Conservation (phyloP, 2,888 invertebrate species). For the Vandiemenella viatica region DNA sequence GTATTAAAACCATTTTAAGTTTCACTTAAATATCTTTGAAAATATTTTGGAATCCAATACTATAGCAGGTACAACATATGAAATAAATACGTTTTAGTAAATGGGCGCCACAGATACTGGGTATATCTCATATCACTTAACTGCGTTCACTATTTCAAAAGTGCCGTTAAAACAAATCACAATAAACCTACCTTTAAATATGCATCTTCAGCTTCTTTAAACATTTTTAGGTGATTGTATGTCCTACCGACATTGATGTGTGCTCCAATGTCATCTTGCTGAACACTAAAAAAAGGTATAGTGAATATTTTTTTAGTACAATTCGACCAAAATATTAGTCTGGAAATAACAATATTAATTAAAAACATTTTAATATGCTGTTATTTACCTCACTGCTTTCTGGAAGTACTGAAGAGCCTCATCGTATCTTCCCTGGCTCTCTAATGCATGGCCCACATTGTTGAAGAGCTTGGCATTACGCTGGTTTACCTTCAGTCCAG, state of each 20-base stretch:
- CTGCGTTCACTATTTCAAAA: too few species aligned
- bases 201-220: slow-evolving; percentile 80
- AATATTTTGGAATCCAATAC: too few species aligned
- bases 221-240: slow-evolving; percentile 78
- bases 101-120: too few species aligned
- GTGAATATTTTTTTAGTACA: background rate
- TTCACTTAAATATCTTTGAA: too few species aligned
- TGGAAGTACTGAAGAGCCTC: slow-evolving; percentile 85
- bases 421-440: slow-evolving; percentile 48
- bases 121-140: too few species aligned
- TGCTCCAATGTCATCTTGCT: slow-evolving; percentile 90
- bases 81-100: too few species aligned
- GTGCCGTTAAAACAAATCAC: too few species aligned
- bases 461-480: slow-evolving; percentile 92
- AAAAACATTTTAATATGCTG: slow-evolving; percentile 1
- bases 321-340: background rate
- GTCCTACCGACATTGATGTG: slow-evolving; percentile 95
- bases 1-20: too few species aligned
- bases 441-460: slow-evolving; percentile 91
- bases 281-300: slow-evolving; percentile 45
- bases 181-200: slow-evolving; percentile 55
- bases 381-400: slow-evolving; percentile 58
- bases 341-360: slow-evolving; percentile 1
- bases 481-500: slow-evolving; percentile 72
- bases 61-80: too few species aligned